A percentile compares a stretch with the other conserved stretches of the same genome.
These are phyloP conservation scores for Takifugu flavidus DNA, from an alignment of 2,113 vertebrate species.

Conservation along the genomic window DNA sequence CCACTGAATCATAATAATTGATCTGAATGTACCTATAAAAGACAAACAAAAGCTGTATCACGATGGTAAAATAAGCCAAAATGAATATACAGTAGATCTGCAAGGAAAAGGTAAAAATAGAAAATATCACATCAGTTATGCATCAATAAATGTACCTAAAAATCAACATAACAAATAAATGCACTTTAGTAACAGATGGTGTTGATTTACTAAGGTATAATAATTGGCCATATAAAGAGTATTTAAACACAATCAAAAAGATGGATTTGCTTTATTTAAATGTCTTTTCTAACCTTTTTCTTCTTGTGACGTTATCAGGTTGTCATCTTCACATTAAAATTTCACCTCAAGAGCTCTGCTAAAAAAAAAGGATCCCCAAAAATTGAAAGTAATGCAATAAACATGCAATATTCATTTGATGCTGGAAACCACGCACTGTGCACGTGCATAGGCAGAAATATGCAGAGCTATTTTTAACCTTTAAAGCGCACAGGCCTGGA, in stretches of 20 bases:
- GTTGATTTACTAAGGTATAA: slow-evolving; percentile 34
- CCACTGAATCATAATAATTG: no score
- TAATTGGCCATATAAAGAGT: no score
- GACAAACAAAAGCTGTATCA: no score
- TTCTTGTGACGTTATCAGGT: neutral
- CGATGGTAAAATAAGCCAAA: no score
- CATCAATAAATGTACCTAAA: neutral
- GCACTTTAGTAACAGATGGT: slow-evolving; percentile 59
- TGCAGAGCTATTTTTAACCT: slow-evolving; percentile 63
- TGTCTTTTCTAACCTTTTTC: slow-evolving; percentile 3
- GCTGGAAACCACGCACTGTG: slow-evolving; percentile 56
- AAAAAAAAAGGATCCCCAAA: slow-evolving; percentile 13
- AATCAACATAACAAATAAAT: slow-evolving; percentile 20
- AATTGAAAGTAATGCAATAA: slow-evolving; percentile 63
- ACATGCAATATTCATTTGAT: slow-evolving; percentile 64
- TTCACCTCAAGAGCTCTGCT: slow-evolving; percentile 14
- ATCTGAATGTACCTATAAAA: no score
- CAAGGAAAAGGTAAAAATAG: no score
- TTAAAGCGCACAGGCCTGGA: slow-evolving; percentile 50
- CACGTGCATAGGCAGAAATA: slow-evolving; percentile 68
- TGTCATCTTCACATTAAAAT: slow-evolving; percentile 10
- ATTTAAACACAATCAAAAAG: no score
- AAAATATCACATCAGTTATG: no score
- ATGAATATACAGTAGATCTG: no score
- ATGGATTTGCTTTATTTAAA: no score